Evolutionary conservation across 2,888 invertebrate genomes (phyloP).

Genomic region (Tetropium fuscum): DNA sequence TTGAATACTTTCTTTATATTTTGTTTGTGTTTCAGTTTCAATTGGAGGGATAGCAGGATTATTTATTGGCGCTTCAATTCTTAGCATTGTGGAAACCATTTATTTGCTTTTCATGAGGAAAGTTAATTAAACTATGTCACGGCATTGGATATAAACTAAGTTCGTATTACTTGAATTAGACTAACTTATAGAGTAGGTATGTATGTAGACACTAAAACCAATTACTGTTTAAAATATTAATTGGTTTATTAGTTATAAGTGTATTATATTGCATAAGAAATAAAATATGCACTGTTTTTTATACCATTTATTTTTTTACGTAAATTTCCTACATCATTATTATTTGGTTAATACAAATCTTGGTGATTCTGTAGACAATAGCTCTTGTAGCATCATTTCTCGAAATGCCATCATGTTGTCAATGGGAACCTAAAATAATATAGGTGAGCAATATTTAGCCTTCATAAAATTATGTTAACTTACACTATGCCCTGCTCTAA

Average conservation of each 20-base stretch:
- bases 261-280: too few species aligned
- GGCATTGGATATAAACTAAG: too few species aligned
- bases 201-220: too few species aligned
- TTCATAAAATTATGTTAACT: too few species aligned
- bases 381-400: conserved; percentile 50
- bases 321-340: neutral
- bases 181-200: too few species aligned
- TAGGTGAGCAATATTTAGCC: neutral
- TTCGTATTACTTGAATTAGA: too few species aligned
- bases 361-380: conserved; percentile 32
- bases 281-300: neutral
- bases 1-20: too few species aligned
- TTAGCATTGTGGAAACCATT: conserved; percentile 70
- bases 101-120: conserved; percentile 69
- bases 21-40: conserved; percentile 69
- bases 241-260: too few species aligned
- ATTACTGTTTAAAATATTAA: too few species aligned
- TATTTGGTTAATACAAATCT: conserved; percentile 19
- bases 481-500: conserved; percentile 82
- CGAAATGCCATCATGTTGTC: conserved; percentile 52
- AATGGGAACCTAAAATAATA: conserved; percentile 48
- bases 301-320: neutral
- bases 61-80: conserved; percentile 72
- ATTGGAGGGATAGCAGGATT: conserved; percentile 73
- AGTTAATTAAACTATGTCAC: conserved; percentile 20